Evolutionary conservation across 2,797 vertebrate genomes (phyloP).

Genomic region (Gastrophryne carolinensis): DNA sequence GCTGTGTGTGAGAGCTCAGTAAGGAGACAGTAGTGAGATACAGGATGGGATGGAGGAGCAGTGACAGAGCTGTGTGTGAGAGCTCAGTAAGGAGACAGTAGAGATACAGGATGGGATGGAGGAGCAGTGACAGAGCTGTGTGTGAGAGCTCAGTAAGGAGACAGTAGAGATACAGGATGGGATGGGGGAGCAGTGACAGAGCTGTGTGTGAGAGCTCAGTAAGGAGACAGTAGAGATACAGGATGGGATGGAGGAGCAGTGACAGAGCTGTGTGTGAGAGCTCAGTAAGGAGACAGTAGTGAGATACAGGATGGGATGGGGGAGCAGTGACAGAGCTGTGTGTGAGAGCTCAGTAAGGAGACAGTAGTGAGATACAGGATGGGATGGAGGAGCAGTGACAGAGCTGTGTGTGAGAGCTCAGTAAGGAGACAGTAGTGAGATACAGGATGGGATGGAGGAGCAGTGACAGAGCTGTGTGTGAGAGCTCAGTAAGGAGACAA

Average conservation of each 20-base stretch:
- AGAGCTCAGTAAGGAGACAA: neutral
- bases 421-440: constrained; percentile 7
- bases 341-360: neutral
- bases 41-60: neutral
- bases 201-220: neutral
- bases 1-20: neutral
- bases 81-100: neutral
- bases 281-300: neutral
- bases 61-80: too few species aligned
- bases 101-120: neutral
- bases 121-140: neutral
- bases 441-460: neutral
- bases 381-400: constrained; percentile 1
- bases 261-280: neutral
- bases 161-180: neutral
- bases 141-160: neutral
- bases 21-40: neutral
- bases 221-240: too few species aligned
- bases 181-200: too few species aligned
- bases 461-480: constrained; percentile 7
- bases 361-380: constrained; percentile 7
- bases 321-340: constrained; percentile 6
- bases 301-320: neutral
- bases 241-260: too few species aligned
- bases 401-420: neutral